Evolutionary conservation across 2,113 vertebrate species (phyloP).

Genomic region (Bos indicus): DNA sequence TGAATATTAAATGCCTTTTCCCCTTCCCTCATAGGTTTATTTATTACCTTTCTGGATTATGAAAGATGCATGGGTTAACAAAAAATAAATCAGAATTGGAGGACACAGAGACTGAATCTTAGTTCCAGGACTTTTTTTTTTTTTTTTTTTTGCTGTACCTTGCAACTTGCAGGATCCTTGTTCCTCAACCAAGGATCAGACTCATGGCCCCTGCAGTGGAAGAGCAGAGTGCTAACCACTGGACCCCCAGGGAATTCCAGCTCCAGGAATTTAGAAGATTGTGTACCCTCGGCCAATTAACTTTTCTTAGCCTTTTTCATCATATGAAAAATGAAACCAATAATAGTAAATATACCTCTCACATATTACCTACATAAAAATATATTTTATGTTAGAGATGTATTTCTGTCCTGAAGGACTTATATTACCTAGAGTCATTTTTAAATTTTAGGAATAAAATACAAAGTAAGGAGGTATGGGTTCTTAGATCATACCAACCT

Average conservation of each 20-base stretch:
- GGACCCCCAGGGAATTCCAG: neutral
- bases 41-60: neutral
- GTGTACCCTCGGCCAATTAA: neutral
- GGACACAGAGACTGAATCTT: neutral
- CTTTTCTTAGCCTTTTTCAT: neutral
- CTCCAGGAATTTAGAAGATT: conserved; percentile 9
- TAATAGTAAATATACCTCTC: neutral
- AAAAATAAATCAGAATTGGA: neutral
- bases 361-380: neutral
- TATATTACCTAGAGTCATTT: neutral
- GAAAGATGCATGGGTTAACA: neutral
- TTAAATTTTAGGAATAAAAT: neutral
- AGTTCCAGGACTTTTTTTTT: neutral
- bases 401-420: neutral
- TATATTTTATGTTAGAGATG: neutral
- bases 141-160: neutral
- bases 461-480: neutral
- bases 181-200: neutral
- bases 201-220: neutral
- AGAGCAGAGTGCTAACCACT: neutral
- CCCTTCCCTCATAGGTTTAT: neutral
- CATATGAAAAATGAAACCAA: neutral
- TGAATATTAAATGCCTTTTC: neutral
- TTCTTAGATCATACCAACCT: neutral
- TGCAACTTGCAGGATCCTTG: neutral